Evolutionary conservation across 2,113 vertebrate species (phyloP).

Genomic region (Hymenochirus boettgeri): DNA sequence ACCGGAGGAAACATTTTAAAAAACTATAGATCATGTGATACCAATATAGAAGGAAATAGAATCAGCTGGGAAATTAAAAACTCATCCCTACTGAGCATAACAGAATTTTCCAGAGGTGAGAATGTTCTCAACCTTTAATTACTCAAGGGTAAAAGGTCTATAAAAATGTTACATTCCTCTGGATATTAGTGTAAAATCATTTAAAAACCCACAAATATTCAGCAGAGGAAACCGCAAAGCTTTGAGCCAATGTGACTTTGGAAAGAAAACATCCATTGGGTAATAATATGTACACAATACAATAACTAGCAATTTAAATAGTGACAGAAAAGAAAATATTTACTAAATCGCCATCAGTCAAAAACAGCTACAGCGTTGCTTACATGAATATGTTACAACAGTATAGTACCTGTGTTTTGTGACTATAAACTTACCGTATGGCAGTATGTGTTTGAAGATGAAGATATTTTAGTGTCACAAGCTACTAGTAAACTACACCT

Average conservation of each 20-base stretch:
- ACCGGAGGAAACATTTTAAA: background rate
- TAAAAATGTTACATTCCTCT: constrained; percentile 8
- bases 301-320: too few relatives aligned
- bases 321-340: too few relatives aligned
- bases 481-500: too few relatives aligned
- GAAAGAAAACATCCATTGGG: background rate
- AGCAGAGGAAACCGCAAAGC: constrained; percentile 1
- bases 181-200: constrained; percentile 14
- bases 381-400: too few relatives aligned
- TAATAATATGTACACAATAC: background rate
- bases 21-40: background rate
- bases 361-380: too few relatives aligned
- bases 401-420: too few relatives aligned
- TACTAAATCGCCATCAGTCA: too few relatives aligned
- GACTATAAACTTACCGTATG: too few relatives aligned
- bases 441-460: too few relatives aligned
- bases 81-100: background rate
- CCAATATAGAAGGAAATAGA: background rate
- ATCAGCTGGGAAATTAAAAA: constrained; percentile 1
- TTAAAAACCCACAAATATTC: constrained; percentile 26
- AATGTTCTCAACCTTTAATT: constrained; percentile 5
- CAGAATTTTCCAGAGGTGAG: background rate
- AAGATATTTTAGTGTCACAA: too few relatives aligned
- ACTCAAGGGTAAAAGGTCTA: constrained; percentile 18
- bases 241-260: constrained; percentile 3